Evolutionary conservation across 2,888 invertebrate species (phyloP), one percentile per base, ranked within the genome.

Genomic region (Blastobasis lacticolella): DNA sequence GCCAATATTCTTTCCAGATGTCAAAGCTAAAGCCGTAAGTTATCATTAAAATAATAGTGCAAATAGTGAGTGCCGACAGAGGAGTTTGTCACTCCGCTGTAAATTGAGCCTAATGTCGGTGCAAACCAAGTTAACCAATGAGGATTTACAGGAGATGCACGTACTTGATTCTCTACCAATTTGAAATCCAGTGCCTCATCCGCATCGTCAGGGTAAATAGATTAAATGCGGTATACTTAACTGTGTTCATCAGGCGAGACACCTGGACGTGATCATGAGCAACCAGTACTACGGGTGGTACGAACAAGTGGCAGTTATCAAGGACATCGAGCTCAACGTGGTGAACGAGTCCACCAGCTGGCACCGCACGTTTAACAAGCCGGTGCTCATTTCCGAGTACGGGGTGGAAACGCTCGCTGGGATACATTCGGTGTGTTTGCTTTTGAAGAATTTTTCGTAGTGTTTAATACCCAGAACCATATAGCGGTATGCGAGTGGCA

Each of bases 221-320:
- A 23, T 23, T 23, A 1, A 23, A 23, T 1, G 23, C 23, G 1
- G 1, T 23, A 23, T 23, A 23, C 3, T 23, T 23, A 2, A 23
- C 23, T 23, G 23, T 23, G 23, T 23, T 23, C 23, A 3, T 10
- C 73, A 95, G 95, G 95, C 92, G 1, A 88, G 91, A 68, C 89
- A 93, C 73, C 86, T 97, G 64, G 99, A 99, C 76, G 92, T 99
- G 43, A 93, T 98, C 56, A 95, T 96, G 72, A 94, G 98, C 72
- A 99, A 99, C 88, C 93, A 97, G n/a, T 99, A 99, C 85, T 97
- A 95, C 75, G 95, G 93, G 0, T 99, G 99, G 99, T 99, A 99
- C 81, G 78, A 86, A 1, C 94, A 97, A 75, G 88, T 94, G 0
- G 99, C 98, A 0, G 90, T 92, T 57, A 74, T 95, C 43, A 93